Evolutionary conservation across 1,140 invertebrate species (phyloP), one percentile per base, ranked within the genome.

Genomic region (Penaeus vannamei): DNA sequence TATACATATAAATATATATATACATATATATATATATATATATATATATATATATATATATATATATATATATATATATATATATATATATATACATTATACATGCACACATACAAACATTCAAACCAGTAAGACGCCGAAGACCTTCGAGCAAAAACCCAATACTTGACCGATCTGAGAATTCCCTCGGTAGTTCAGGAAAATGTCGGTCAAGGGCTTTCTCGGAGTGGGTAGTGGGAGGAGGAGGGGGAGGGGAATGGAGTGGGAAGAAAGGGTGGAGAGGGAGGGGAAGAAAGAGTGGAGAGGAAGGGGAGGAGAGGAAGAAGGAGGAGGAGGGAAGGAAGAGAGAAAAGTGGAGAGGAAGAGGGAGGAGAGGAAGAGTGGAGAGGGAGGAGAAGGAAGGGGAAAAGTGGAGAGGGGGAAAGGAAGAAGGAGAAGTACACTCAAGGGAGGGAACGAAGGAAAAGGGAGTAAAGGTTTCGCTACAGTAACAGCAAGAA

Each of bases 401-500:
- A 2, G 29, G 4, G 17, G 62, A 29, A 26, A 29, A 20, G 32
- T 1, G 19, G 12, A 26, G 22, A 0, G 26, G 26, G n/a, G 22
- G n/a, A 32, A 26, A 23, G 60, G 29, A 61, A 62, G 26, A 32
- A 62, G 61, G 8, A 29, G 32, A 62, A 46, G n/a, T n/a, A n/a
- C n/a, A n/a, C n/a, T n/a, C n/a, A n/a, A n/a, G n/a, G n/a, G n/a
- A 64, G n/a, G 59, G 80, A 53, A 29, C 0, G 26, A 46, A 22
- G 32, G 32, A 82, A 23, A 26, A 46, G 53, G 59, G 59, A 0
- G 46, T 26, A 23, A 59, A 62, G 60, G 61, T 32, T 23, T 61
- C 23, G 59, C 59, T n/a, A 72, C 19, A 32, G 66, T 26, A 26
- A 83, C n/a, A 61, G 60, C 32, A 42, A 83, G 81, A 83, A 61